Evolutionary conservation across 2,113 vertebrate genomes (phyloP), one percentile per base, ranked within the genome.

Genomic region (Typhlomys cinereus): DNA sequence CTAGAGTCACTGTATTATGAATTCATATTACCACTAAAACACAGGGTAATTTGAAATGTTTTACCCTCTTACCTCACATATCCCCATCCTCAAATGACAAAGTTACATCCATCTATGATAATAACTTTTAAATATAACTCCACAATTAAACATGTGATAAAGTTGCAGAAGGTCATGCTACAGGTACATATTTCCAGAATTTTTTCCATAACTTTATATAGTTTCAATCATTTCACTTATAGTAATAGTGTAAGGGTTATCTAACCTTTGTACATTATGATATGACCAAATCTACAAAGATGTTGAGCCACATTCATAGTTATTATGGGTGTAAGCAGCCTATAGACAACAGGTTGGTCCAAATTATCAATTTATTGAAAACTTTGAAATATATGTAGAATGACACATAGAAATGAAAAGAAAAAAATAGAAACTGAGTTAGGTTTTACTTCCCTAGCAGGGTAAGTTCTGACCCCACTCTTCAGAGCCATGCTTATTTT

Each of bases 41-140:
- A 89, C 88, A 59, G 31, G 4, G 4, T 23, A 17, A 27, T 62
- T 92, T 88, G 17, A 71, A 12, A 70, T 69, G 25, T 70, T 79
- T 86, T 57, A 64, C 88, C 52, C 41, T 89, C 64, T 29, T 88
- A 48, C 52, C 25, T 85, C 76, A n/a, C n/a, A 29, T 25, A 82
- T 69, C 48, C 74, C 18, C 23, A 93, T 39, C 73, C 34, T n/a
- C 50, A 61, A 48, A 67, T 84, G 41, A 85, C 48, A 62, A 4
- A 57, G 8, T 67, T 87, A 80, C 0, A 54, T 74, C n/a, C n/a
- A n/a, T n/a, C n/a, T 73, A 61, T 91, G 85, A 27, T 34, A 66
- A 79, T 71, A 75, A 10, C 29, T 73, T 84, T 84, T 18, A 93
- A 41, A 83, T 74, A 12, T 36, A 71, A 78, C 29, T 89, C 93